Base-by-base conservation (phyloP, 2,113 vertebrate species). In the Thamnophis sirtalis region DNA sequence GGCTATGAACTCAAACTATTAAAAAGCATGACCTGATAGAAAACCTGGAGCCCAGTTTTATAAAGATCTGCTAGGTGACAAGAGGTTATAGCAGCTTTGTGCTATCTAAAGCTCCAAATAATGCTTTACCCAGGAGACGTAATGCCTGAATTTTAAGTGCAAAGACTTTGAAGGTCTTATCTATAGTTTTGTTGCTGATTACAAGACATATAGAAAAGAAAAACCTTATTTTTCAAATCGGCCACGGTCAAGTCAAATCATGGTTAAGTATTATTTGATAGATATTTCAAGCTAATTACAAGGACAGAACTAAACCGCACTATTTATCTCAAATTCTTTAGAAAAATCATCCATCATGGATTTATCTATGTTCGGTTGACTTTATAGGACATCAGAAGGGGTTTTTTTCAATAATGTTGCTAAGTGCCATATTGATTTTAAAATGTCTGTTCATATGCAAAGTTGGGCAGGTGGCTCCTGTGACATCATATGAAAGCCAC, bases 401-500 rank as follows among this genome's bases (percentile, higher is more conserved):
- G 43, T 24, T n/a, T 63, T 63, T 38, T 80, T 3, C 49, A 17
- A 5, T 26, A 51, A 51, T 2, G 13, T 56, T 88, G 10, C 6
- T 24, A 11, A 48, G 28, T 49, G 15, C 15, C 24, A 49, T 60
- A 49, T 48, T 56, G 22, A 38, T 58, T 56, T 58, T 73, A n/a
- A 49, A 89, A 89, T 9, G 9, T 22, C 0, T 26, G 26, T 26
- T 15, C n/a, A 7, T 28, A 22, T 50, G 28, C 28, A 53, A 19
- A 84, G 15, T 8, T 54, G 17, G 5, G 21, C 88, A 89, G 24
- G 1, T 84, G 26, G 54, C 33, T 28, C 90, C 94, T 93, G 87
- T 92, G 86, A 22, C 21, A 48, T 73, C 24, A 8, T n/a, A 60
- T 28, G 49, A 93, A 95, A 94, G 86, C 51, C 38, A 89, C 48